phyloP scores from a whole-genome alignment of 2,113 vertebrate species.

The Rhinolophus ferrumequinum region DNA sequence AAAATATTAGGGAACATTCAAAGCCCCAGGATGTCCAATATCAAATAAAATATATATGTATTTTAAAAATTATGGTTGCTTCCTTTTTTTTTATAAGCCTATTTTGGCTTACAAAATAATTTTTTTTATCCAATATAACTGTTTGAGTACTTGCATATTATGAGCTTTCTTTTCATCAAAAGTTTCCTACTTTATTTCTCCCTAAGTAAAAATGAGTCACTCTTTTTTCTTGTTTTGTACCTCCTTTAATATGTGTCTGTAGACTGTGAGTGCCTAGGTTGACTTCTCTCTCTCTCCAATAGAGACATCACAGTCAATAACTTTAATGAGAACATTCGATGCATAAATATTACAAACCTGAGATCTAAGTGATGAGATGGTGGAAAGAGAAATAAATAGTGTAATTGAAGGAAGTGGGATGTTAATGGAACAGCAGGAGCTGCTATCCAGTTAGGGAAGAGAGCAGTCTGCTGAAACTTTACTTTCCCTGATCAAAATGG shows the following conservation, averaged over 20 bases:
- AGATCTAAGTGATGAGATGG: slow-evolving; percentile 35
- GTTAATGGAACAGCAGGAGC: not conserved
- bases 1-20: slow-evolving; percentile 57
- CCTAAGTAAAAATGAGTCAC: slow-evolving; percentile 66
- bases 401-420: not conserved
- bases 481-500: not conserved
- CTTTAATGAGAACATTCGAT: slow-evolving; percentile 75
- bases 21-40: slow-evolving; percentile 49
- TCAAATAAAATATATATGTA: slow-evolving; percentile 59
- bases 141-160: slow-evolving; percentile 33
- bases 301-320: slow-evolving; percentile 52
- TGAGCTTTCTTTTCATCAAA: slow-evolving; percentile 52
- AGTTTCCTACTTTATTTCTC: slow-evolving; percentile 73
- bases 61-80: slow-evolving; percentile 56
- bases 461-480: not conserved
- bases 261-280: slow-evolving; percentile 12
- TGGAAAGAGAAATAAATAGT: slow-evolving; percentile 45
- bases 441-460: not conserved
- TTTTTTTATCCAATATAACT: slow-evolving; percentile 60
- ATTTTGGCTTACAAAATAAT: slow-evolving; percentile 60
- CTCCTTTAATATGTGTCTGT: slow-evolving; percentile 65
- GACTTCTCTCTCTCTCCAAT: slow-evolving; percentile 47
- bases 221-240: slow-evolving; percentile 33
- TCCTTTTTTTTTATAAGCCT: slow-evolving; percentile 59
- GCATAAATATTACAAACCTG: slow-evolving; percentile 72